phyloP scores from a whole-genome alignment of 2,113 vertebrate species.

The Sinocyclocheilus anshuiensis region DNA sequence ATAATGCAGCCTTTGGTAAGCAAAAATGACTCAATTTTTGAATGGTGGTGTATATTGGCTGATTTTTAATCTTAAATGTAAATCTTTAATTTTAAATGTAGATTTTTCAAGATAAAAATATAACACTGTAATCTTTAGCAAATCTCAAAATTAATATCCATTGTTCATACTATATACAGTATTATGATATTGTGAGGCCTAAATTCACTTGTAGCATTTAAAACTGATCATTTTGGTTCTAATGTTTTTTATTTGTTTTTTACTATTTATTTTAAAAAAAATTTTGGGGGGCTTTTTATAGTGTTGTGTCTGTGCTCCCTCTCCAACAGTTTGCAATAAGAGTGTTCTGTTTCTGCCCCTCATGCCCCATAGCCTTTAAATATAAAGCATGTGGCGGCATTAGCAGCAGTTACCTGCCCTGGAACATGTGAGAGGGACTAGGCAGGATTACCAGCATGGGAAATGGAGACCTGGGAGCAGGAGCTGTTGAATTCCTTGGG shows the following conservation, averaged over 20 bases:
- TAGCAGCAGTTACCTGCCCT: conserved; percentile 74
- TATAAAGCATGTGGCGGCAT: conserved; percentile 70
- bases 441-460: conserved; percentile 66
- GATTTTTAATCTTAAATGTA: too few relatives aligned
- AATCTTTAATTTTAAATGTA: too few relatives aligned
- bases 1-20: too few relatives aligned
- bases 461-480: conserved; percentile 73
- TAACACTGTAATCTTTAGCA: too few relatives aligned
- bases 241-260: background rate
- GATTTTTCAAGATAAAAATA: too few relatives aligned
- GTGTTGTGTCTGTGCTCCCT: background rate
- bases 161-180: too few relatives aligned
- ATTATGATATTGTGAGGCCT: too few relatives aligned
- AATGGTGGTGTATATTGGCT: too few relatives aligned
- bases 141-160: too few relatives aligned
- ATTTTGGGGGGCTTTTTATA: background rate
- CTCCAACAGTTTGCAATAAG: conserved; percentile 35
- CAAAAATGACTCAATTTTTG: too few relatives aligned
- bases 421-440: conserved; percentile 68
- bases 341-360: conserved; percentile 11
- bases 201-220: background rate
- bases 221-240: background rate
- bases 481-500: conserved; percentile 76
- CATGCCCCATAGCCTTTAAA: conserved; percentile 63
- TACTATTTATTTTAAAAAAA: too few relatives aligned